These are phyloP conservation scores for Pristionchus fissidentatus DNA, from an alignment of 2,888 invertebrate genomes.

Conservation along the genomic window DNA sequence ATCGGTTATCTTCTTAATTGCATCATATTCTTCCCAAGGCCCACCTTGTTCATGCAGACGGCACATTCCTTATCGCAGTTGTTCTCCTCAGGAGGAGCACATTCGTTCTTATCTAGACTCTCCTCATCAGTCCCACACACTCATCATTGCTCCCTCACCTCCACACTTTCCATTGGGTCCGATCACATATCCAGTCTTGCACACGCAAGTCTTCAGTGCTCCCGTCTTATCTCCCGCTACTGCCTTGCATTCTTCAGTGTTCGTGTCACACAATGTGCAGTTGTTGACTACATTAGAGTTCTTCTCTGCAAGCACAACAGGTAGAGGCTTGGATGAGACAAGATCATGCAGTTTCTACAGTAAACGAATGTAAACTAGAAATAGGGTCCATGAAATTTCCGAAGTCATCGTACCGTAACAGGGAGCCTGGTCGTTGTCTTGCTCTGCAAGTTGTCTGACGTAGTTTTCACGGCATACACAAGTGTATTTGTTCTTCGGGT, in stretches of 20 bases:
- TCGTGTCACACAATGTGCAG: slow-evolving; percentile 45
- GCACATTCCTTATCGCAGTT: slow-evolving; percentile 36
- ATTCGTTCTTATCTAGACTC: slow-evolving; percentile 44
- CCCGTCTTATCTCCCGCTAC: slow-evolving; percentile 34
- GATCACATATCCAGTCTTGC: slow-evolving; percentile 25
- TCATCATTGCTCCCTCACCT: neutral
- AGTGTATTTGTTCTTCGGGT: slow-evolving; percentile 33
- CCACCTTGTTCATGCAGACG: slow-evolving; percentile 39
- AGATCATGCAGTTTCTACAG: neutral
- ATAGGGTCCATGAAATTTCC: neutral
- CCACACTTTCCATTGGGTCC: slow-evolving; percentile 33
- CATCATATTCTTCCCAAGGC: neutral
- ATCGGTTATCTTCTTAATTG: neutral
- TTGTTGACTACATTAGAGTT: slow-evolving; percentile 40
- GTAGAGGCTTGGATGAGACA: neutral
- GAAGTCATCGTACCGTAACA: slow-evolving; percentile 24
- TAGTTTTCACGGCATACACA: slow-evolving; percentile 29
- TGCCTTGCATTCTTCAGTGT: slow-evolving; percentile 13
- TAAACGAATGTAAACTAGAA: no score
- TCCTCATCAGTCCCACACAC: neutral
- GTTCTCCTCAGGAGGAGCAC: neutral
- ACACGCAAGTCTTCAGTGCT: slow-evolving; percentile 20
- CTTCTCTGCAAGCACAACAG: neutral
- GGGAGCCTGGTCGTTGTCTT: slow-evolving; percentile 33
- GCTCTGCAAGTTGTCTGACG: slow-evolving; percentile 42